These are phyloP conservation scores for Tachina grossa DNA, from an alignment of 2,888 invertebrate genomes.

Conservation along the genomic window DNA sequence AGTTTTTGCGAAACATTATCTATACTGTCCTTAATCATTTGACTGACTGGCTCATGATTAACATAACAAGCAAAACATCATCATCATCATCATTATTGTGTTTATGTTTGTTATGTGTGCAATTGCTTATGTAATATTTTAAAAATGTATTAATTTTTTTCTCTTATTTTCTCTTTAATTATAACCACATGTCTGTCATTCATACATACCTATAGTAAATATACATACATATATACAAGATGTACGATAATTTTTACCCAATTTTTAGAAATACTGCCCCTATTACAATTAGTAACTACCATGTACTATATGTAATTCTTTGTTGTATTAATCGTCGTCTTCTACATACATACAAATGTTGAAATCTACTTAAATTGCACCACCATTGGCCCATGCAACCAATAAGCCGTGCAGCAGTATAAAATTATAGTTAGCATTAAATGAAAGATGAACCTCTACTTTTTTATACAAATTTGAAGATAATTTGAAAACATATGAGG, in stretches of 20 bases:
- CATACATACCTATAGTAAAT: constrained; percentile 7
- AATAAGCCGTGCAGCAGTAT: constrained; percentile 38
- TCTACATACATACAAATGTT: constrained; percentile 9
- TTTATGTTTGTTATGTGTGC: constrained; percentile 2
- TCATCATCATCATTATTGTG: constrained; percentile 21
- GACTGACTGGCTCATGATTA: constrained; percentile 15
- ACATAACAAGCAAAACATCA: constrained; percentile 3
- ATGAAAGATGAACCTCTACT: constrained; percentile 30
- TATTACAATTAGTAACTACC: constrained; percentile 22
- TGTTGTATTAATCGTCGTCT: constrained; percentile 28
- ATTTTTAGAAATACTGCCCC: neutral
- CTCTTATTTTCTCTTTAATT: constrained; percentile 11
- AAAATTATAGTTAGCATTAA: constrained; percentile 45
- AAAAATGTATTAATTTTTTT: constrained; percentile 33
- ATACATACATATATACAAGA: constrained; percentile 38
- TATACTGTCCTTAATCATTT: constrained; percentile 1
- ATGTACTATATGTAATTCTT: constrained; percentile 23
- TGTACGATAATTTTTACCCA: constrained; percentile 5
- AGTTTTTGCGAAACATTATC: constrained; percentile 35
- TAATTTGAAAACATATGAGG: constrained; percentile 20
- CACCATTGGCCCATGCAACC: constrained; percentile 30
- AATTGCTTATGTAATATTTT: constrained; percentile 52
- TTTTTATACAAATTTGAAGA: constrained; percentile 32
- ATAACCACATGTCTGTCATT: neutral
- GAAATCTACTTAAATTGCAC: constrained; percentile 4